Percentiles rank a stretch among this genome's conserved stretches.
These are phyloP conservation scores for Tichodroma muraria DNA, from an alignment of 2,113 vertebrate genomes.

Conservation along the genomic window DNA sequence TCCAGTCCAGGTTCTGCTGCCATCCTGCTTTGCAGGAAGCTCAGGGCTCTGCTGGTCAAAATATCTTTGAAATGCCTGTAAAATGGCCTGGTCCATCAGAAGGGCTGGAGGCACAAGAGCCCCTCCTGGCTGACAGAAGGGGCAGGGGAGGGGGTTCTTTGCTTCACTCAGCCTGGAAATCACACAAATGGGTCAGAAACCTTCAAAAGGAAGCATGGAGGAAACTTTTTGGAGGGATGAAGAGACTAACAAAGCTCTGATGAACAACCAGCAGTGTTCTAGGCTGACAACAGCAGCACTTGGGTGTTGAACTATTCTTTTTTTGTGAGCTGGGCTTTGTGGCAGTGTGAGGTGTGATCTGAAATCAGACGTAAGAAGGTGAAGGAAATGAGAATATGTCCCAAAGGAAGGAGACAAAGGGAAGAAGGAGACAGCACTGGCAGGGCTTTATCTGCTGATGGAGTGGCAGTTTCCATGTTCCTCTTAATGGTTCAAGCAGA, in stretches of 20 bases:
- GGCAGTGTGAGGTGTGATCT: not conserved
- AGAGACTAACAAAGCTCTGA: not conserved
- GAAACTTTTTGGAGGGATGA: not conserved
- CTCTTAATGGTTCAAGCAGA: not conserved
- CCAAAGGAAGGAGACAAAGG: no score
- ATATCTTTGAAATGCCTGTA: not conserved
- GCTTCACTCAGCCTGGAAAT: not conserved
- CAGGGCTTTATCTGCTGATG: not conserved
- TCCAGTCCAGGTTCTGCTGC: not conserved
- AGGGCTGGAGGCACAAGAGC: not conserved
- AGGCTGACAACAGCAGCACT: not conserved
- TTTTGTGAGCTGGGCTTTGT: not conserved
- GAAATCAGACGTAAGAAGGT: not conserved
- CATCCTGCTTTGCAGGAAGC: not conserved
- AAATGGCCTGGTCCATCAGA: not conserved
- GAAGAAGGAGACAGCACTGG: not conserved
- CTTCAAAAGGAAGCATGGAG: not conserved
- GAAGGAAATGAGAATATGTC: not conserved
- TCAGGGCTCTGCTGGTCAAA: not conserved
- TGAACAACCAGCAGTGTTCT: not conserved
- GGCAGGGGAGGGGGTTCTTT: not conserved
- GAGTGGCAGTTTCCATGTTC: not conserved
- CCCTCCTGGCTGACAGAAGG: fast-evolving
- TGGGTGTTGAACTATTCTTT: not conserved
- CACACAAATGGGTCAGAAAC: not conserved